phyloP scores from a whole-genome alignment of 2,888 invertebrate species.

The Melinopterus prodromus region DNA sequence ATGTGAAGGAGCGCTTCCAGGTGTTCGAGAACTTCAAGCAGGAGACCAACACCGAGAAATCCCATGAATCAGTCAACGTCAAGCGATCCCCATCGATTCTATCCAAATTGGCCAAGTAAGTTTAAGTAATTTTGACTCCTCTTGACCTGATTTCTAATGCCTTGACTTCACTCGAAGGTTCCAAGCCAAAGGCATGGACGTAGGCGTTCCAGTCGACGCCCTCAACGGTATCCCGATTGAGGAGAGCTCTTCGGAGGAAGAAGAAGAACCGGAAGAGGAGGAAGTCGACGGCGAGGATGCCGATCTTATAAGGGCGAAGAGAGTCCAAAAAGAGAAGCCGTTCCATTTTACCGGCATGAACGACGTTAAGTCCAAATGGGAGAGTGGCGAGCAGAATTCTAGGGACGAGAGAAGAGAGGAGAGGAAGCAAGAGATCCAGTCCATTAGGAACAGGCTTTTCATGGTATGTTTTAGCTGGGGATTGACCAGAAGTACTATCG shows the following conservation, averaged over 20 bases:
- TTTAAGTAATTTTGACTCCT: conserved; percentile 34
- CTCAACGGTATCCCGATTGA: conserved; percentile 78
- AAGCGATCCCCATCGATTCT: conserved; percentile 79
- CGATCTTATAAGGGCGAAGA: conserved; percentile 67
- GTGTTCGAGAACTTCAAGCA: conserved; percentile 76
- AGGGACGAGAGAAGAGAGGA: conserved; percentile 79
- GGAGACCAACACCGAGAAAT: conserved; percentile 57
- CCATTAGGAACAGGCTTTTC: conserved; percentile 83
- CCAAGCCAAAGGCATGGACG: conserved; percentile 83
- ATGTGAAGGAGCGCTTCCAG: conserved; percentile 86
- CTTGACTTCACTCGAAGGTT: conserved; percentile 62
- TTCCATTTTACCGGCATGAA: conserved; percentile 84
- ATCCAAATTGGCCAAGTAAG: conserved; percentile 81
- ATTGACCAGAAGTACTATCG: background rate
- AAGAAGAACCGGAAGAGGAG: conserved; percentile 65
- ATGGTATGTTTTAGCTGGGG: conserved; percentile 64
- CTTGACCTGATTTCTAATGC: background rate
- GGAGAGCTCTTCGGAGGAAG: conserved; percentile 74
- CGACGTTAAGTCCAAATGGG: conserved; percentile 85
- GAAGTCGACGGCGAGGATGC: conserved; percentile 67
- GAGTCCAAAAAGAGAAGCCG: conserved; percentile 74
- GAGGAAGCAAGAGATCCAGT: conserved; percentile 88
- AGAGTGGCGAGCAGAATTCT: conserved; percentile 67
- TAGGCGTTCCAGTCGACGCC: conserved; percentile 79
- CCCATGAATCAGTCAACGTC: conserved; percentile 64